Base-by-base conservation (phyloP, 2,797 vertebrate genomes). In the Syngnathus rostellatus region DNA sequence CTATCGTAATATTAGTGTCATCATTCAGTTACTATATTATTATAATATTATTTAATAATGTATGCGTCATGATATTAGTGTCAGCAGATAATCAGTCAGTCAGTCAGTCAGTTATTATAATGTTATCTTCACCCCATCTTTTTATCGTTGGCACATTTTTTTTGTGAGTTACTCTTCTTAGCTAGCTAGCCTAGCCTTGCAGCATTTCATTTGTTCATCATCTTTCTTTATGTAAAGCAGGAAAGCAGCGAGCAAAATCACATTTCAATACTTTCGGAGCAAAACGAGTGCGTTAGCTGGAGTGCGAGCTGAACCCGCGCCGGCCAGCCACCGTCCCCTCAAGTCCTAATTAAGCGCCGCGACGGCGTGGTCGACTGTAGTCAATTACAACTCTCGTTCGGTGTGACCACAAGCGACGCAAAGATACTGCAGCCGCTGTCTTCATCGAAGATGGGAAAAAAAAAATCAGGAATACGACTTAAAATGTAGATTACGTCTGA, bases 261-360 rank as follows among this genome's bases (percentile, higher is more conserved):
- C 72, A 85, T 87, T 91, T 87, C 83, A 85, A 85, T 83, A 83
- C 86, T 87, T 80, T 79, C 74, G 79, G 80, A 81, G 77, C 21
- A 74, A 71, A 79, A 80, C 75, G 83, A 84, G 43, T 17, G 77
- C 83, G 88, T 87, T 86, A 89, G 83, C 86, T 78, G 81, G 78
- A 71, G 79, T 78, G 72, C 77, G 77, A 78, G 83, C 80, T 82
- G 82, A 87, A 88, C 85, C 78, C 73, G 50, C 80, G 82, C 74
- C 86, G 79, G 80, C 79, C 85, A 84, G 85, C 79, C 76, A 72
- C 83, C 79, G 65, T 87, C 84, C 89, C 90, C 89, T 75, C 69
- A 80, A 89, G 91, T 88, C 86, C 90, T 89, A 91, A 91, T 92
- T 92, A 92, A 91, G 87, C 89, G 86, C 87, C 82, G 82, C 1